These are phyloP conservation scores for Lagothrix lagotricha DNA, from an alignment of 2,797 vertebrate species.

Conservation along the genomic window DNA sequence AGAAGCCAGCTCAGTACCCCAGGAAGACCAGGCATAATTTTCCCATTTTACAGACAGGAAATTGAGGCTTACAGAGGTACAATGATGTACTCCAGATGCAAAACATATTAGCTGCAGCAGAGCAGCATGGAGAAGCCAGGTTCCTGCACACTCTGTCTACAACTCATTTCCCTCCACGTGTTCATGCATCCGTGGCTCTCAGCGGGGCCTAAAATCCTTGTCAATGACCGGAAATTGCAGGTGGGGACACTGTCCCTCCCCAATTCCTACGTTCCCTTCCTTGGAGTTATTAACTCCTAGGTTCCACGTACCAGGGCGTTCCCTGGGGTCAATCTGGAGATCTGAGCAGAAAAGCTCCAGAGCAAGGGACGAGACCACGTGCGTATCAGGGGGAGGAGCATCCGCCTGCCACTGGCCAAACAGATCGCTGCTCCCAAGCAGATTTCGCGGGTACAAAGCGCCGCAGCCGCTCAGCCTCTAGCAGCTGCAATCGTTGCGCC, in stretches of 20 bases:
- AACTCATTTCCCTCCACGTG: neutral
- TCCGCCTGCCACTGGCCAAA: neutral
- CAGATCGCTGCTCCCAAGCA: conserved; percentile 36
- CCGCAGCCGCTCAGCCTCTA: neutral
- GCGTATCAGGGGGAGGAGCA: conserved; percentile 36
- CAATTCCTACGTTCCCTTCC: neutral
- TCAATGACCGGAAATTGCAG: neutral
- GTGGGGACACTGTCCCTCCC: neutral
- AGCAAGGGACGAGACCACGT: neutral
- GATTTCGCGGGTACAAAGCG: conserved; percentile 54
- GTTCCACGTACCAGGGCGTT: neutral
- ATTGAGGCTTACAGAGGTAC: neutral
- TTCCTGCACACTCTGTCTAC: neutral
- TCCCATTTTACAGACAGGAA: neutral
- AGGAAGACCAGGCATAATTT: neutral
- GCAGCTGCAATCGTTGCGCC: neutral
- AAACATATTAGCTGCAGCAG: neutral
- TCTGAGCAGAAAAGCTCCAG: neutral
- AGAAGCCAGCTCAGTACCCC: neutral
- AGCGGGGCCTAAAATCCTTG: neutral
- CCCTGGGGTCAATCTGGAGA: neutral
- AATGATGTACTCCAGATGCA: neutral
- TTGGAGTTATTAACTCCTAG: neutral
- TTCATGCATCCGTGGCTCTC: neutral
- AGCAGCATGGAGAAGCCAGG: neutral